Base-by-base conservation (phyloP, 1,140 invertebrate species). In the Theocolax elegans region DNA sequence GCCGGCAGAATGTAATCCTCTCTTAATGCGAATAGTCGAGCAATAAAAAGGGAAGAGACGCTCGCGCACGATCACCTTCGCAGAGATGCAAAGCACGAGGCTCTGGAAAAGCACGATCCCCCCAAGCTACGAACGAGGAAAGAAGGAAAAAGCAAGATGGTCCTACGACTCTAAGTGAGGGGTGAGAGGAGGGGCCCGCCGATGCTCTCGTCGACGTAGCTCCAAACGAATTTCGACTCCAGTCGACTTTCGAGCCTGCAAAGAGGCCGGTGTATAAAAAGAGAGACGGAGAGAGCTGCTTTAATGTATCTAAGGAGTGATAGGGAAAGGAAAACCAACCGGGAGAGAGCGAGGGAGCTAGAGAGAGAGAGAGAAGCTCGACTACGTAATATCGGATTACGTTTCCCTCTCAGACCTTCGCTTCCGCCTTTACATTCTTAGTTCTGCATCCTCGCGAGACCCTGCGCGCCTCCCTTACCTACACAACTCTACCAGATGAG, bases 351-450 rank as follows among this genome's bases (percentile, higher is more conserved):
- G 15, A 64, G 46, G 68, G 49, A 67, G 74, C 72, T 75, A 66
- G 69, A 64, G 66, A 76, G 69, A 25, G 19, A 64, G 46, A 71
- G 49, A 65, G 78, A 75, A 76, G 76, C 12, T 25, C 76, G 74
- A 75, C 71, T 75, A 58, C 70, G 80, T 80, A 81, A 83, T 82
- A 81, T 83, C 81, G 77, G 79, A 82, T 82, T 82, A 81, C 79
- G 73, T 65, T 73, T 72, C 76, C 74, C 66, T 72, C 68, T 67
- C 58, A 62, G 58, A 21, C 48, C 40, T 3, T 1, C 38, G 27
- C 19, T 31, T 64, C 15, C 2, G 19, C 15, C 53, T 42, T 42
- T 56, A 56, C 31, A 8, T 17, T 67, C 49, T 42, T n/a, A n/a
- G n/a, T n/a, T n/a, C n/a, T n/a, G n/a, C n/a, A 4, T 17, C 31